Base-by-base conservation (phyloP, 2,113 vertebrate species). In the Ceyx melanurus region DNA sequence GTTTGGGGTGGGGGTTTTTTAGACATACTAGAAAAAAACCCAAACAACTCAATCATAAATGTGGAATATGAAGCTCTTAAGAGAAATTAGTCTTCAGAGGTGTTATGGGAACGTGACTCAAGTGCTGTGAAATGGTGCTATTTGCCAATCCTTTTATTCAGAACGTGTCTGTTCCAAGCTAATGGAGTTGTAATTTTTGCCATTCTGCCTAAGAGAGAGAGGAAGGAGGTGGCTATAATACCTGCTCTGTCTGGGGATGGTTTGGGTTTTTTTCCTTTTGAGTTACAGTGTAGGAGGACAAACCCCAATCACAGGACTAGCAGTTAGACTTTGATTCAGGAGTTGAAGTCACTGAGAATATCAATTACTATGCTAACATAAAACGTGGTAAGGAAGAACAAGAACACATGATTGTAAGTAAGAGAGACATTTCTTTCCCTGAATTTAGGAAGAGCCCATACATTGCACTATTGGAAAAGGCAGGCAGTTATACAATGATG, bases 401-500 rank as follows among this genome's bases (percentile, higher is more conserved):
- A 57, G 57, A 50, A 58, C 64, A 57, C 20, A 40, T 17, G 35
- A 45, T 10, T 51, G 26, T 43, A 66, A 50, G 31, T 64, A 62
- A 70, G 28, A n/a, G 50, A 37, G 17, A 8, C 11, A 57, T 19
- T 61, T 42, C 5, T 48, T 74, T 48, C n/a, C 40, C 18, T 46
- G 25, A 19, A 3, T 75, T 45, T 81, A 50, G 56, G 57, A 70
- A 57, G 48, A 57, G 42, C 26, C 33, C 40, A 29, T 57, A 37
- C 22, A 50, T 29, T 58, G n/a, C 51, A 57, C 28, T 72, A 5
- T 46, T 66, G 28, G 29, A 37, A 91, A 51, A 89, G 26, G 12
- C 0, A 0, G 77, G 74, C 25, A 31, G 26, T 71, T 58, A 23
- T 4, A 7, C 29, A 67, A 21, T 9, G 35, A 76, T 3, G 58